These are phyloP conservation scores for Aphaenogaster floridana DNA, from an alignment of 1,140 invertebrate species.

Conservation along the genomic window DNA sequence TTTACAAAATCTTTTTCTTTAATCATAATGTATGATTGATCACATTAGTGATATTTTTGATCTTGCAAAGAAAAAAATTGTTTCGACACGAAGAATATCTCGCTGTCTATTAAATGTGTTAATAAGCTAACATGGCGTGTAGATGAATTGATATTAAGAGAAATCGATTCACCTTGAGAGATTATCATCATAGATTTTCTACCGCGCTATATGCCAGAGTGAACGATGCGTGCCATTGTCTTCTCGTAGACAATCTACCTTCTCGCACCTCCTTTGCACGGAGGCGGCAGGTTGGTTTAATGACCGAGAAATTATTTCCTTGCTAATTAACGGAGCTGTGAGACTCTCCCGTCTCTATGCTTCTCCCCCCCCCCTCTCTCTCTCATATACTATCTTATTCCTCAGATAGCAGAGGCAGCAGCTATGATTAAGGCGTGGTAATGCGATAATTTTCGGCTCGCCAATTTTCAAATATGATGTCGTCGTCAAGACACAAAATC, in stretches of 20 bases:
- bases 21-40: not conserved
- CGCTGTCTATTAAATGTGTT: not conserved
- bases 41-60: not conserved
- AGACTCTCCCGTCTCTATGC: not conserved
- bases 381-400: not conserved
- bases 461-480: constrained; percentile 57
- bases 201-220: constrained; percentile 47
- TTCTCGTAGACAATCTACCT: constrained; percentile 66
- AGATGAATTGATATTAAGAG: constrained; percentile 53
- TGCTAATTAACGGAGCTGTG: constrained; percentile 73
- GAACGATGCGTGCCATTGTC: constrained; percentile 69
- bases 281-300: constrained; percentile 66
- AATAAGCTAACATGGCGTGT: not conserved
- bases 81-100: not conserved
- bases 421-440: constrained; percentile 64
- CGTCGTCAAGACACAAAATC: constrained; percentile 20
- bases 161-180: constrained; percentile 64
- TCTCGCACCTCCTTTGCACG: constrained; percentile 66
- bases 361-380: not conserved
- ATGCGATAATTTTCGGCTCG: constrained; percentile 69
- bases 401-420: constrained; percentile 8
- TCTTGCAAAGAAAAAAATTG: not conserved
- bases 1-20: not conserved
- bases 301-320: constrained; percentile 77
- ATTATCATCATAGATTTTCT: constrained; percentile 44